Evolutionary conservation across 1,140 invertebrate genomes (phyloP).

Genomic region (Charaxes varanes): DNA sequence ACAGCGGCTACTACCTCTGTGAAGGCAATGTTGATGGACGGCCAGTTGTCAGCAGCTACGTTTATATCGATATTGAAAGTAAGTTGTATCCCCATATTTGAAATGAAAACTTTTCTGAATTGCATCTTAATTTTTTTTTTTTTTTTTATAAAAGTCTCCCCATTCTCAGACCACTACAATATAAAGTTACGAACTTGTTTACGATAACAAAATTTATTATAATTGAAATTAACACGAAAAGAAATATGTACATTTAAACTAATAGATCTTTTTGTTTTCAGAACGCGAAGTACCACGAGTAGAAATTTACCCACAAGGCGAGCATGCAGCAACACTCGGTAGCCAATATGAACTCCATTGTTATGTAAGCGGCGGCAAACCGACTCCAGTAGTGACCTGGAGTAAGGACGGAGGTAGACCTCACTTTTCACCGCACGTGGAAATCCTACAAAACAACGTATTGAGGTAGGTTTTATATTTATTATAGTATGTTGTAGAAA

Average conservation of each 20-base stretch:
- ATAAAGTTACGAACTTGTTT: too few relatives aligned
- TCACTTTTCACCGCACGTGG: conserved; percentile 78
- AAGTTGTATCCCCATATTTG: too few relatives aligned
- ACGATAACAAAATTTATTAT: too few relatives aligned
- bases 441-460: conserved; percentile 80
- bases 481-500: too few relatives aligned
- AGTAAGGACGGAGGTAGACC: conserved; percentile 79
- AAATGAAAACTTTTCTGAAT: too few relatives aligned
- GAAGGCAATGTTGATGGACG: conserved; percentile 76
- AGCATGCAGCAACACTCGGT: conserved; percentile 79
- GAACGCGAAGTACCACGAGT: conserved; percentile 86
- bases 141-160: too few relatives aligned
- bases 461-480: conserved; percentile 73
- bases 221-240: too few relatives aligned
- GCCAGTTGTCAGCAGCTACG: conserved; percentile 78
- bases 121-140: too few relatives aligned
- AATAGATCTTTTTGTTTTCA: too few relatives aligned
- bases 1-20: conserved; percentile 89
- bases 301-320: conserved; percentile 82
- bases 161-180: too few relatives aligned
- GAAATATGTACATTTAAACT: too few relatives aligned
- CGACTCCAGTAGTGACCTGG: conserved; percentile 86
- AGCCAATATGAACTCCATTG: conserved; percentile 86
- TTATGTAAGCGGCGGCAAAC: conserved; percentile 82
- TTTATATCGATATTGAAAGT: conserved; percentile 86